Base-by-base conservation (phyloP, 2,797 vertebrate species). In the Pseudomugil tenellus region DNA sequence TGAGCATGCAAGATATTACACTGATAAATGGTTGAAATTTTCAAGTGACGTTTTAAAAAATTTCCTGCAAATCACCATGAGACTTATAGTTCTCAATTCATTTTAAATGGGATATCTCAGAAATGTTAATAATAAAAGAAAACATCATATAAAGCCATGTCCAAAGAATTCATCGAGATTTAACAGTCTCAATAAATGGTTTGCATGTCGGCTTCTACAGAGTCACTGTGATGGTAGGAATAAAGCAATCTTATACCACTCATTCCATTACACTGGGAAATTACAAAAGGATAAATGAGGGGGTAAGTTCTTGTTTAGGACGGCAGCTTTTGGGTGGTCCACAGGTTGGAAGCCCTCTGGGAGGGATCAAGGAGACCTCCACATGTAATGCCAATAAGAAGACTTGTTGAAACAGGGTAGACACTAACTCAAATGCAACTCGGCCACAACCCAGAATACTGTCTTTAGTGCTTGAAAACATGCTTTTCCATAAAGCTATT, bases 281-380 rank as follows among this genome's bases (percentile, higher is more conserved):
- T 88, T 64, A 87, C 88, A 89, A 89, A 89, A 85, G 88, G 58
- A 81, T 88, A 86, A 91, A 86, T 89, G 86, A 86, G 79, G 86
- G 87, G 79, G 85, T 54, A 62, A 70, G 87, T 75, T 81, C 87
- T 88, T 90, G 87, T 90, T 76, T 68, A 23, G 81, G 79, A 78
- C 68, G 75, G 79, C 80, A 83, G 87, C 81, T 88, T 90, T 90
- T 92, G 91, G 89, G 91, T 92, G 91, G 91, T 92, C 91, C 79
- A 21, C 81, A 87, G 83, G 84, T 90, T 87, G 86, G 85, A 89
- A 89, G 87, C 87, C 89, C 88, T 88, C 87, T 88, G 86, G 90
- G 89, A 83, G 83, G 85, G 87, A 89, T 89, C 84, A 90, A 55
- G 81, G 71, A 80, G 85, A 89, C 85, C 88, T 85, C 85, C 84